phyloP scores from a whole-genome alignment of 2,888 invertebrate genomes.

The Eupithecia insigniata region DNA sequence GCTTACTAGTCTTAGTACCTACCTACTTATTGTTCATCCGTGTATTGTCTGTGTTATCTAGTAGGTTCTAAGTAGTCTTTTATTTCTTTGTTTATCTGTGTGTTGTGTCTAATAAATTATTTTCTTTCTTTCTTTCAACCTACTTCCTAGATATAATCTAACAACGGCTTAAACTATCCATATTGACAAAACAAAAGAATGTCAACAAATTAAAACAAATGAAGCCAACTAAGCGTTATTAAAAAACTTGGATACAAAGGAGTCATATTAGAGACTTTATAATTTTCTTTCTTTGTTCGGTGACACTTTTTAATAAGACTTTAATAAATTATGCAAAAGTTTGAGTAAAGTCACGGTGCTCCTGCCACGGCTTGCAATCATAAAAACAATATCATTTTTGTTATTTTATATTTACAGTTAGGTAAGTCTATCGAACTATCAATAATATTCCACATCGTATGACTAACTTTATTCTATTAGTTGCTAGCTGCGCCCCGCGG shows the following conservation, averaged over 20 bases:
- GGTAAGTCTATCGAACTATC: not conserved
- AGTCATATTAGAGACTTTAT: conserved; percentile 62
- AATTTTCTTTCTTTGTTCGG: conserved; percentile 64
- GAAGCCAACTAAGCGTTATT: conserved; percentile 58
- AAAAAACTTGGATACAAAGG: conserved; percentile 63
- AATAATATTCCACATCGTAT: not conserved
- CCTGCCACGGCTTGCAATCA: conserved; percentile 26
- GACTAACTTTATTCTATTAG: not conserved
- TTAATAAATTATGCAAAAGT: conserved; percentile 75
- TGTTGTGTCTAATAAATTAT: no score
- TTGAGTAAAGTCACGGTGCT: conserved; percentile 52
- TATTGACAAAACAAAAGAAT: not conserved
- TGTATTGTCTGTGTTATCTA: no score
- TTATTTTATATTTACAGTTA: not conserved
- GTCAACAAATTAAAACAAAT: conserved; percentile 5
- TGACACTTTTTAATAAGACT: conserved; percentile 78
- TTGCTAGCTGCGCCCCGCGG: no score
- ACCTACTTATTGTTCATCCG: no score
- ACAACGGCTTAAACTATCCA: no score
- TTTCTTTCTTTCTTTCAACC: no score
- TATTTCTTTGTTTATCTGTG: no score
- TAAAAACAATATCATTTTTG: conserved; percentile 16
- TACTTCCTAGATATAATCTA: no score
- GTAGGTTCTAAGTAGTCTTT: no score
- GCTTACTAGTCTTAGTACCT: no score